Conservation (phyloP, 1,140 invertebrate species). For the Aphelenchoides avenae region DNA sequence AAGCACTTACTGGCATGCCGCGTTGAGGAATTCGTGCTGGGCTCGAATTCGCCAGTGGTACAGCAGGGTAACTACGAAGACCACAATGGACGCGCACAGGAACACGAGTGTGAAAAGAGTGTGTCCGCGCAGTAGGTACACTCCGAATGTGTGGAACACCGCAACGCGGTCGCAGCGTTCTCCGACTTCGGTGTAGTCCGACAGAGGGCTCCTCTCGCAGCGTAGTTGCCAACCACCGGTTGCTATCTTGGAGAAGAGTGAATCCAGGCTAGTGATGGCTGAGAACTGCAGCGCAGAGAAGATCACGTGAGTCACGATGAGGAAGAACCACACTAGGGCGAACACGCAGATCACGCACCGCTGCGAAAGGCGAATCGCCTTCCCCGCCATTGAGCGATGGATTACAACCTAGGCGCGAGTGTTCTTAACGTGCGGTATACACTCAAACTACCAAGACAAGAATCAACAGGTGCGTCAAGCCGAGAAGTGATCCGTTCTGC, state of each 20-base stretch:
- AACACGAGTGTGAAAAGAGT: conserved; percentile 56
- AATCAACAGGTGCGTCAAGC: conserved; percentile 51
- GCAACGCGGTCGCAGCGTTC: conserved; percentile 49
- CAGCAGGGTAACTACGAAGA: conserved; percentile 49
- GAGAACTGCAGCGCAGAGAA: conserved; percentile 55
- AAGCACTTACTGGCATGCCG: not conserved
- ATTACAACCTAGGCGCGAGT: conserved; percentile 48
- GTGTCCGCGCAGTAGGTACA: conserved; percentile 55
- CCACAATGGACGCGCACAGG: conserved; percentile 50
- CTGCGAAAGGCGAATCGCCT: conserved; percentile 52
- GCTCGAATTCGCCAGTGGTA: conserved; percentile 51
- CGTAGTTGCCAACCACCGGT: conserved; percentile 18
- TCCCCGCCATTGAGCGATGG: conserved; percentile 54
- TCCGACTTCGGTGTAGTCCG: conserved; percentile 52
- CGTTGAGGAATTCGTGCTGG: conserved; percentile 51
- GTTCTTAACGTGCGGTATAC: not conserved
- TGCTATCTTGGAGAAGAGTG: conserved; percentile 36
- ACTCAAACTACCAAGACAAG: conserved; percentile 53
- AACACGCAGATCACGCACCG: conserved; percentile 49
- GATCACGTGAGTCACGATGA: conserved; percentile 49
- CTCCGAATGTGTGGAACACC: conserved; percentile 54
- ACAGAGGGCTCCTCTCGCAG: conserved; percentile 22
- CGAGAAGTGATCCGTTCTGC: conserved; percentile 56
- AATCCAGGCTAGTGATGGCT: conserved; percentile 52
- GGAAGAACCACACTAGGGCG: conserved; percentile 50